Percentiles rank a stretch among this genome's conserved stretches.
Conservation (phyloP, 1,140 invertebrate species). For the Callitettix versicolor region DNA sequence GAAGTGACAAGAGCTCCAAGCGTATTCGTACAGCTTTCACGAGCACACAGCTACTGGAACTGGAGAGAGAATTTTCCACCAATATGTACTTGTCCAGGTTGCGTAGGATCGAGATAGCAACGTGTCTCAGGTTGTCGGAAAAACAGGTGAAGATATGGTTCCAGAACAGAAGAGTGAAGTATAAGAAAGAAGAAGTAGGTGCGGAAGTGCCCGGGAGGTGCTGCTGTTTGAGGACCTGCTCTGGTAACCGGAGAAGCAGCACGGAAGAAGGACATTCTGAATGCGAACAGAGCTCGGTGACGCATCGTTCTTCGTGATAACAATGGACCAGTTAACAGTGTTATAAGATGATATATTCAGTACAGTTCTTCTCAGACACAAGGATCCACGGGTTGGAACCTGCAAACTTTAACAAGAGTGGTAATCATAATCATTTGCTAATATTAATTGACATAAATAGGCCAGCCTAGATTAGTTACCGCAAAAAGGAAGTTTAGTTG, state of each 20-base stretch:
- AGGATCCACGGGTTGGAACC: too few relatives aligned
- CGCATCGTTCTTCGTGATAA: too few relatives aligned
- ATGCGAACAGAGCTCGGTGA: too few relatives aligned
- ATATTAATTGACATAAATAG: too few relatives aligned
- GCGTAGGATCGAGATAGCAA: constrained; percentile 96
- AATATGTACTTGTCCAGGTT: constrained; percentile 97
- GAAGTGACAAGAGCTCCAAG: constrained; percentile 61
- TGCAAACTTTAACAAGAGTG: too few relatives aligned
- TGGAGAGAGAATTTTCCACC: constrained; percentile 98
- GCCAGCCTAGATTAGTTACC: too few relatives aligned
- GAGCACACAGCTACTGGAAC: constrained; percentile 92
- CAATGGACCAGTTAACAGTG: too few relatives aligned
- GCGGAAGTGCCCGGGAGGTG: constrained; percentile 6
- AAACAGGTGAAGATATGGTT: constrained; percentile 99
- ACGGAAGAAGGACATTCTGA: background rate
- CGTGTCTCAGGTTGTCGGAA: constrained; percentile 90
- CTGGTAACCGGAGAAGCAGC: background rate
- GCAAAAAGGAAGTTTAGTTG: too few relatives aligned
- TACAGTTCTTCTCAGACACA: too few relatives aligned
- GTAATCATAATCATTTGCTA: too few relatives aligned
- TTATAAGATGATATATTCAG: too few relatives aligned
- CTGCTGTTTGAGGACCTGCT: constrained; percentile 18
- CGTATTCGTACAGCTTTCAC: constrained; percentile 70
- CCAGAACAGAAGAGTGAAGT: constrained; percentile 96
- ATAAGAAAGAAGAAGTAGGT: constrained; percentile 72